Evolutionary conservation across 1,140 invertebrate species (phyloP).

Genomic region (Himalopsyche phryganea): DNA sequence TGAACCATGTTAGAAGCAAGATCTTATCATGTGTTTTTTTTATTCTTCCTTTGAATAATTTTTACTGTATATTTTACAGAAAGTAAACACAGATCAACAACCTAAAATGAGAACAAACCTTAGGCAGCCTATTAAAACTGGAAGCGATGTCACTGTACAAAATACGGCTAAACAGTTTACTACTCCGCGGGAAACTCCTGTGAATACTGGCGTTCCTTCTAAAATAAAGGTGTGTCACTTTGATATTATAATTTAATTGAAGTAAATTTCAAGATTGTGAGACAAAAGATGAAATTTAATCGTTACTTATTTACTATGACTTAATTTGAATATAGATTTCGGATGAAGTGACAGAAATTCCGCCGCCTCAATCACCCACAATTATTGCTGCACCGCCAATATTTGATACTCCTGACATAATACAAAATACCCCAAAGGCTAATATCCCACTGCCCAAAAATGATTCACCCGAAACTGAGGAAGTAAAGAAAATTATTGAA

Average conservation of each 20-base stretch:
- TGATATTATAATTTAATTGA: no score
- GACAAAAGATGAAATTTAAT: no score
- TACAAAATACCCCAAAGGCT: conserved; percentile 28
- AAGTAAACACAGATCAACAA: no score
- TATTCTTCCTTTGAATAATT: no score
- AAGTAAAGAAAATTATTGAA: conserved; percentile 25
- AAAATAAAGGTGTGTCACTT: conserved; percentile 14
- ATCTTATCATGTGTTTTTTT: no score
- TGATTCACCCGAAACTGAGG: conserved; percentile 26
- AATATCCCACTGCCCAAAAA: conserved; percentile 12
- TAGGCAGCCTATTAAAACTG: conserved; percentile 29
- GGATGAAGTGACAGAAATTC: conserved; percentile 8
- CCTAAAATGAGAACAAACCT: conserved; percentile 6
- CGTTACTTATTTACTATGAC: no score
- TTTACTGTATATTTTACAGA: no score
- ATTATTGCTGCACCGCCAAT: conserved; percentile 2
- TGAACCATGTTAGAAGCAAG: no score
- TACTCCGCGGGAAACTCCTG: conserved; percentile 12
- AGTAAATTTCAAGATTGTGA: no score
- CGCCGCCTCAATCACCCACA: not conserved
- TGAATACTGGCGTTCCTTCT: conserved; percentile 1
- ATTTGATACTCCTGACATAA: conserved; percentile 30
- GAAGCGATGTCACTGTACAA: conserved; percentile 18
- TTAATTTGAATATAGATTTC: no score
- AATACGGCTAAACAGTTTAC: conserved; percentile 26